phyloP scores from a whole-genome alignment of 2,797 vertebrate genomes.

The Cyclopterus lumpus region DNA sequence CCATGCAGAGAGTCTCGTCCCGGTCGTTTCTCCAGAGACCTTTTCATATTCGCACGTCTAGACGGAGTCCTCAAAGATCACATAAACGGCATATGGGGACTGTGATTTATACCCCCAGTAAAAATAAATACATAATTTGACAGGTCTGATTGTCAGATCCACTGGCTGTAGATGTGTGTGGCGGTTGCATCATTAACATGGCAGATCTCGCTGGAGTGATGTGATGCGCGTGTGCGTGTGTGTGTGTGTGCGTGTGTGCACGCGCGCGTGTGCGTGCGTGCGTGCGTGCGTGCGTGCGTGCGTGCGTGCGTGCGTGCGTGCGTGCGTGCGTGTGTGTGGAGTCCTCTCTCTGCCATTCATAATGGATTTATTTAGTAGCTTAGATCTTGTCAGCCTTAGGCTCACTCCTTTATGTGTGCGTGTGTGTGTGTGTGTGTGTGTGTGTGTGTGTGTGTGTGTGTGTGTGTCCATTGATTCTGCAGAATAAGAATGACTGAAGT shows the following conservation, averaged over 20 bases:
- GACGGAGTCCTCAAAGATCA: constrained; percentile 46
- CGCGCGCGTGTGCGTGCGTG: no score
- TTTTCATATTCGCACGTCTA: constrained; percentile 39
- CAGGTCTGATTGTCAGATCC: constrained; percentile 49
- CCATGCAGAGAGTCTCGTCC: not conserved
- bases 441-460: constrained; percentile 6
- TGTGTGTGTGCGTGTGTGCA: not conserved
- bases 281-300: not conserved
- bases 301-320: constrained; percentile 6
- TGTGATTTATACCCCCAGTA: constrained; percentile 20
- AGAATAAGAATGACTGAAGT: constrained; percentile 46
- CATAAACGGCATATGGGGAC: constrained; percentile 20
- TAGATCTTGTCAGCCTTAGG: constrained; percentile 63
- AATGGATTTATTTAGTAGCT: constrained; percentile 67
- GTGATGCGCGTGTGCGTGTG: not conserved
- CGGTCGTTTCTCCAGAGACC: constrained; percentile 9
- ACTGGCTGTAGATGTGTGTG: constrained; percentile 34
- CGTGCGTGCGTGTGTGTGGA: constrained; percentile 2
- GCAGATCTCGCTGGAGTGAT: constrained; percentile 24
- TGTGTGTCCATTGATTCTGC: constrained; percentile 38
- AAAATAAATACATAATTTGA: constrained; percentile 24
- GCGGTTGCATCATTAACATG: constrained; percentile 41
- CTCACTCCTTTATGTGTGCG: constrained; percentile 41
- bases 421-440: constrained; percentile 12
- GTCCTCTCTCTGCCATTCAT: constrained; percentile 56